A percentile compares a stretch with the other conserved stretches of the same genome.
phyloP scores from a whole-genome alignment of 2,888 invertebrate genomes.

The Cabera pusaria region DNA sequence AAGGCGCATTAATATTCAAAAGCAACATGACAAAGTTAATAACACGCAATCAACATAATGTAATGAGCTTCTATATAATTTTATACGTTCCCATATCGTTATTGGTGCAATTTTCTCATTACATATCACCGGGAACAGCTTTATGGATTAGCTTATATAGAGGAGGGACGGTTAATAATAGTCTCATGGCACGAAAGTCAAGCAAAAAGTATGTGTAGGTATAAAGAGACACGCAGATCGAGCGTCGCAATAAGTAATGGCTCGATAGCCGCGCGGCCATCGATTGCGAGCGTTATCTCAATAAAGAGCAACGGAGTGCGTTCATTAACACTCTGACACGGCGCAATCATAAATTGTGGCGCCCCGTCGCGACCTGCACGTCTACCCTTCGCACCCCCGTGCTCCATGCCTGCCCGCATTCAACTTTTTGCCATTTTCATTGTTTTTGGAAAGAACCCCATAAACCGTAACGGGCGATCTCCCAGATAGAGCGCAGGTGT shows the following conservation, averaged over 20 bases:
- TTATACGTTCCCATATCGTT: conserved; percentile 32
- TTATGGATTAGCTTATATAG: conserved; percentile 64
- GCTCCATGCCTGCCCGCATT: conserved; percentile 65
- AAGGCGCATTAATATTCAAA: conserved; percentile 36
- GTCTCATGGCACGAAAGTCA: conserved; percentile 63
- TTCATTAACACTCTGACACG: conserved; percentile 82
- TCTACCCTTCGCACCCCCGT: conserved; percentile 59
- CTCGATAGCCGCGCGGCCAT: conserved; percentile 56
- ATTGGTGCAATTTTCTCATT: conserved; percentile 53
- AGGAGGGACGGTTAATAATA: conserved; percentile 64
- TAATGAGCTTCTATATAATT: conserved; percentile 45
- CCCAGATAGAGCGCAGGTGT: conserved; percentile 75
- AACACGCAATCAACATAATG: conserved; percentile 43
- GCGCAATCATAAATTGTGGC: conserved; percentile 80
- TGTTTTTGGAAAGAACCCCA: conserved; percentile 75
- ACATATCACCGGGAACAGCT: conserved; percentile 46
- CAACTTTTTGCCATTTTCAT: conserved; percentile 78
- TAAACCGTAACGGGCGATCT: conserved; percentile 76
- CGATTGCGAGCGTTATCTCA: conserved; percentile 79
- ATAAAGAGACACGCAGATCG: conserved; percentile 72
- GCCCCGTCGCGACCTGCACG: conserved; percentile 76
- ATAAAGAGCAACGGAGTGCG: conserved; percentile 81
- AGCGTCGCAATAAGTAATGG: conserved; percentile 72
- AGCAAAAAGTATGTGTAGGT: conserved; percentile 54
- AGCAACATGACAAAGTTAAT: conserved; percentile 41